These are phyloP conservation scores for Gymnothorax javanicus DNA, from an alignment of 2,797 vertebrate genomes.

Conservation along the genomic window DNA sequence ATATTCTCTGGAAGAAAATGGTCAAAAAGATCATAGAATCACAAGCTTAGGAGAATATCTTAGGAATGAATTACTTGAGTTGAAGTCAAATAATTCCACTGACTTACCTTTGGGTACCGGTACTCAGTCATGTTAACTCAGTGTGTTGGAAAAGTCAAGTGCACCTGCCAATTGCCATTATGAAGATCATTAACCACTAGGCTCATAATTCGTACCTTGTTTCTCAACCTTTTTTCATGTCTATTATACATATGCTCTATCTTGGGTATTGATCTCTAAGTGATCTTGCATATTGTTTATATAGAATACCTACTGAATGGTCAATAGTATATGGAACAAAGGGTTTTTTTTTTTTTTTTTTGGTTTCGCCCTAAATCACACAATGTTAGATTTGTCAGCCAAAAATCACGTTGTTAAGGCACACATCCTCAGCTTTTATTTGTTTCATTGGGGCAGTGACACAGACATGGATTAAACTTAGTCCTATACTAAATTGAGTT, in stretches of 20 bases:
- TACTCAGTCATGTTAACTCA: background rate
- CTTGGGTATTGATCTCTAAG: background rate
- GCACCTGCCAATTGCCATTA: background rate
- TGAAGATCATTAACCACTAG: background rate
- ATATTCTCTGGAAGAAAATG: background rate
- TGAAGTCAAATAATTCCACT: background rate
- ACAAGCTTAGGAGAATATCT: background rate
- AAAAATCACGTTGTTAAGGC: too few species aligned
- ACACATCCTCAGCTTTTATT: too few species aligned
- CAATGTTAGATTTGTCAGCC: too few species aligned
- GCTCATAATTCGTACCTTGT: background rate
- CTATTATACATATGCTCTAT: background rate
- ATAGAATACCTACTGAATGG: background rate
- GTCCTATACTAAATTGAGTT: too few species aligned
- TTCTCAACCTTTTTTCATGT: background rate
- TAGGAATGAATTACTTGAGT: background rate
- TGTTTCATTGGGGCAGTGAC: too few species aligned
- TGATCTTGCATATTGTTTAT: background rate
- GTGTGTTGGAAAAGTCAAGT: background rate
- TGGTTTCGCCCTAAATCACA: too few species aligned
- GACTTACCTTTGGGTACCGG: background rate
- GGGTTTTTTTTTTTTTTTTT: too few species aligned
- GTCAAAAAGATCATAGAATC: background rate
- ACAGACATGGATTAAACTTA: too few species aligned
- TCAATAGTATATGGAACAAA: too few species aligned